Percentiles rank a stretch among this genome's conserved stretches.
Conservation (phyloP, 1,140 invertebrate genomes). For the Cotesia typhae region DNA sequence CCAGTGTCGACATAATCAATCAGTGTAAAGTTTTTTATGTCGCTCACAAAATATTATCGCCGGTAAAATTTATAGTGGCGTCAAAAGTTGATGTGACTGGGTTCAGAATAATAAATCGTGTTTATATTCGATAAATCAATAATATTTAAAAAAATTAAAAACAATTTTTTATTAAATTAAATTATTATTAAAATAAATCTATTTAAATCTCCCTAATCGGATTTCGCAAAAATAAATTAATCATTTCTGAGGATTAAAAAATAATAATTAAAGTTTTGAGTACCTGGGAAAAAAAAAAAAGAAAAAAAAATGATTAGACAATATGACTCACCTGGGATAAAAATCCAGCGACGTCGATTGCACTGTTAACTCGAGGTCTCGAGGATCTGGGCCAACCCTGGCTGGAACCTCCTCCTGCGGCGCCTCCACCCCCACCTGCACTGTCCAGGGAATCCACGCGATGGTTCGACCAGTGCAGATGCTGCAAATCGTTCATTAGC, state of each 20-base stretch:
- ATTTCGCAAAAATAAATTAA: too few relatives aligned
- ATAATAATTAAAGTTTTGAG: not conserved
- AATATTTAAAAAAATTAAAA: too few relatives aligned
- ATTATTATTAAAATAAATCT: too few relatives aligned
- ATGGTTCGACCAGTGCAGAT: constrained; percentile 75
- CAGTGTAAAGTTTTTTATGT: too few relatives aligned
- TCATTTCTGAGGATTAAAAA: not conserved
- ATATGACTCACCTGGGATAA: constrained; percentile 71
- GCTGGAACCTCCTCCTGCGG: constrained; percentile 30
- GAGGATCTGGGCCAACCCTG: constrained; percentile 67
- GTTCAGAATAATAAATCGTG: too few relatives aligned
- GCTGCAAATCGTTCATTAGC: constrained; percentile 65
- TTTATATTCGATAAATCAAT: too few relatives aligned
- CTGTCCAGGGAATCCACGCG: constrained; percentile 70
- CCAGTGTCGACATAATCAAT: too few relatives aligned
- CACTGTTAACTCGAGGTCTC: constrained; percentile 78
- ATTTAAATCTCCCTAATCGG: too few relatives aligned
- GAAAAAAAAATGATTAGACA: constrained; percentile 18
- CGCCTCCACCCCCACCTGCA: constrained; percentile 66
- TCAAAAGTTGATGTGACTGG: too few relatives aligned
- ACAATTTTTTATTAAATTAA: too few relatives aligned
- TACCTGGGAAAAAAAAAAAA: not conserved
- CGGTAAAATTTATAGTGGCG: too few relatives aligned
- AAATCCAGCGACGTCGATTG: constrained; percentile 79
- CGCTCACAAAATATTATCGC: too few relatives aligned